Evolutionary conservation across 2,888 invertebrate genomes (phyloP).

Genomic region (Hyalella azteca): DNA sequence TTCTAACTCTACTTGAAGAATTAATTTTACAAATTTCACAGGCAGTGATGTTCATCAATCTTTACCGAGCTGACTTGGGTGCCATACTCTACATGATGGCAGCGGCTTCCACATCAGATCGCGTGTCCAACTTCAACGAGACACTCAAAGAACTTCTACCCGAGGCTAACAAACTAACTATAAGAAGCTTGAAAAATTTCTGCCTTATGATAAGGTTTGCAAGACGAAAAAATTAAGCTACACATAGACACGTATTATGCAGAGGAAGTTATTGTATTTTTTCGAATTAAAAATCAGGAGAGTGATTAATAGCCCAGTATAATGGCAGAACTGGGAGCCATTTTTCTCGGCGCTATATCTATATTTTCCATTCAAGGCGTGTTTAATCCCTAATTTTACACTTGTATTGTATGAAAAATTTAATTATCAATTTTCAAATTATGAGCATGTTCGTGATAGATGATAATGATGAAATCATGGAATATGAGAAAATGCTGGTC

Average conservation of each 20-base stretch:
- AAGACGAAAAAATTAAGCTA: too few species aligned
- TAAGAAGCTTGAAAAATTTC: not conserved
- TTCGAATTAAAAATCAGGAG: too few species aligned
- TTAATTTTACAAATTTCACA: too few species aligned
- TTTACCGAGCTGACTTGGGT: not conserved
- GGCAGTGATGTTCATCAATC: too few species aligned
- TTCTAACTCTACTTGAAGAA: too few species aligned
- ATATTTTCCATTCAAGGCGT: too few species aligned
- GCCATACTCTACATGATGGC: not conserved
- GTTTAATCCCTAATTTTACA: too few species aligned
- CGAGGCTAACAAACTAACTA: not conserved
- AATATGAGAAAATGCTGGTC: not conserved
- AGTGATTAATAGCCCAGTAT: too few species aligned
- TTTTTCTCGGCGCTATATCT: too few species aligned
- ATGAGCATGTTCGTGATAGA: not conserved
- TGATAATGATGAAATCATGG: not conserved
- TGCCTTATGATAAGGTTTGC: not conserved
- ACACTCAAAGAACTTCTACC: not conserved
- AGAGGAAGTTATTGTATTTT: too few species aligned
- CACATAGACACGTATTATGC: too few species aligned
- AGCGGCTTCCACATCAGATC: not conserved
- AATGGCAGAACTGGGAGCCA: too few species aligned
- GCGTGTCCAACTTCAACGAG: not conserved
- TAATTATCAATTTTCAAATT: not conserved
- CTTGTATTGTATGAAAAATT: not conserved